These are phyloP conservation scores for Eublepharis macularius DNA, from an alignment of 2,113 vertebrate species.

Conservation along the genomic window DNA sequence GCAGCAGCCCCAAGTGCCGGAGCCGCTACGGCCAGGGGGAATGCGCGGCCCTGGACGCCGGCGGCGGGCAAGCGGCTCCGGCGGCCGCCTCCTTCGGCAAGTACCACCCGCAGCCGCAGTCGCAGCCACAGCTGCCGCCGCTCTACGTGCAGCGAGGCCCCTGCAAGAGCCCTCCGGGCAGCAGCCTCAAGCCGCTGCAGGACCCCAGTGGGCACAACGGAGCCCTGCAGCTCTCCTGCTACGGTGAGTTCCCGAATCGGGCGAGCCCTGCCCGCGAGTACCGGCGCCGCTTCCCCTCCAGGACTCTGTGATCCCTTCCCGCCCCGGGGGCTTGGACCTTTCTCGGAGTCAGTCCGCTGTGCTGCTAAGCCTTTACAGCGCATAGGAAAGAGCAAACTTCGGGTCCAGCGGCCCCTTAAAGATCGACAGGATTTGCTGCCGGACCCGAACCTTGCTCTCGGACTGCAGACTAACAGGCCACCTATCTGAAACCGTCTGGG, in stretches of 20 bases:
- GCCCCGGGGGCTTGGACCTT: accelerated
- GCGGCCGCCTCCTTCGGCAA: slow-evolving; percentile 84
- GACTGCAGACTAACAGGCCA: too few species aligned
- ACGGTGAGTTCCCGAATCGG: slow-evolving; percentile 82
- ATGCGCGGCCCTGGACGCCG: slow-evolving; percentile 85
- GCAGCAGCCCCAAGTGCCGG: slow-evolving; percentile 74
- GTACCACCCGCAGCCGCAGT: slow-evolving; percentile 73
- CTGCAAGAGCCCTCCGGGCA: slow-evolving; percentile 90
- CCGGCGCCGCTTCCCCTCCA: too few species aligned
- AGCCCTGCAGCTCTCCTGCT: slow-evolving; percentile 85
- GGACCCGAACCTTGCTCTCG: too few species aligned
- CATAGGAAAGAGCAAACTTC: too few species aligned
- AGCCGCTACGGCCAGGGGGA: slow-evolving; percentile 85
- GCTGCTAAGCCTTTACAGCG: neutral
- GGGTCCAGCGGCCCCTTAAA: too few species aligned
- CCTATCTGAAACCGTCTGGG: too few species aligned
- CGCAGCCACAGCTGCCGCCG: slow-evolving; percentile 63
- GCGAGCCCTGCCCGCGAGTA: too few species aligned
- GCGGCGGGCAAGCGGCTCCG: slow-evolving; percentile 44
- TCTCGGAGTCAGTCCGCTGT: neutral
- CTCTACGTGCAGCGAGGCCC: slow-evolving; percentile 90
- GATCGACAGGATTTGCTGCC: too few species aligned
- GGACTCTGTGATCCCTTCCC: too few species aligned
- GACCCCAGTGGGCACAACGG: slow-evolving; percentile 85
- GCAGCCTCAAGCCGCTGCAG: slow-evolving; percentile 83